These are phyloP conservation scores for Muscidifurax raptorellus DNA, from an alignment of 1,140 invertebrate species.

Conservation along the genomic window DNA sequence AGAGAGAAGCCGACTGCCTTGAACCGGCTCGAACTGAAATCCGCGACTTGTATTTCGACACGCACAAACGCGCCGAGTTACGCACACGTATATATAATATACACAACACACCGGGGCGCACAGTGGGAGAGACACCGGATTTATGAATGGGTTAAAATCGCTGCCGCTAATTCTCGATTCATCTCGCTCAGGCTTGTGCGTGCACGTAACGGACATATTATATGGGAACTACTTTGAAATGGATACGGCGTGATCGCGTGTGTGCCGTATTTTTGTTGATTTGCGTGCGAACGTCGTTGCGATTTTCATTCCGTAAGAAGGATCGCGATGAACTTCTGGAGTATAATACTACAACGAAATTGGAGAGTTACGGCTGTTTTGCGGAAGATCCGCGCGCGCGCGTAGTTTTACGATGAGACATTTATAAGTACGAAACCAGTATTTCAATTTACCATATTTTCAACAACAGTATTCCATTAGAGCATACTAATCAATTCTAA, in stretches of 20 bases:
- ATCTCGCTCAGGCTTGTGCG: not conserved
- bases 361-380: not conserved
- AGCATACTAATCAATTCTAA: not conserved
- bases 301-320: not conserved
- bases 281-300: not conserved
- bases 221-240: not conserved
- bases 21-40: slow-evolving; percentile 3
- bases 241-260: not conserved
- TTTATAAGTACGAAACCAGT: not conserved
- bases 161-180: not conserved
- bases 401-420: not conserved
- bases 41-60: not conserved
- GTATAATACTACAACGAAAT: not conserved
- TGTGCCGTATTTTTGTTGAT: not conserved
- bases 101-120: not conserved
- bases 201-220: not conserved
- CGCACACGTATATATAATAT: not conserved
- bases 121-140: not conserved
- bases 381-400: not conserved
- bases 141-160: slow-evolving; percentile 7
- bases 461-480: not conserved
- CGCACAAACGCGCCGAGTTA: not conserved
- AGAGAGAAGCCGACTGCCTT: slow-evolving; percentile 12
- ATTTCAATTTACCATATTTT: not conserved
- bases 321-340: too few relatives aligned